Base-by-base conservation (phyloP, 2,797 vertebrate genomes). In the Hippocampus kuda region DNA sequence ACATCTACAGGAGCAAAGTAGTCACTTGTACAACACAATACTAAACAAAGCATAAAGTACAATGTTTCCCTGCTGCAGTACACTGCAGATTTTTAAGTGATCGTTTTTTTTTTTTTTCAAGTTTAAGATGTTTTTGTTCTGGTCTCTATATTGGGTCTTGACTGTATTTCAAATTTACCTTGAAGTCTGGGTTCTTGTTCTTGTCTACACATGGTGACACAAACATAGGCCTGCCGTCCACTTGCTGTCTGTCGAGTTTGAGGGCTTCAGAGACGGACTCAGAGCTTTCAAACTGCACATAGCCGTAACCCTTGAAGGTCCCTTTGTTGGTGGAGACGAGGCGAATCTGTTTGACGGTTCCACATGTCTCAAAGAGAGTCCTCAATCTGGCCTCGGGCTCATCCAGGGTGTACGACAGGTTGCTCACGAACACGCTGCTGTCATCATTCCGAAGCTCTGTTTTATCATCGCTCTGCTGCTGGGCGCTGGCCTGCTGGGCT, bases 201-300 rank as follows among this genome's bases (percentile, higher is more conserved):
- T 99, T 99, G 83, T 99, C 95, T 3, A 99, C 91, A 70, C 95
- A 98, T 0, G 96, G 97, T 0, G 97, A 99, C 12, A 99, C 95
- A 70, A 95, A 99, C 94, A 99, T 95, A 0, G 96, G 97, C 76
- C 97, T 91, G 16, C 94, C 94, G 4, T 93, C 94, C 63, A 99
- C 81, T 0, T 87, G 87, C 48, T 75, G 89, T 15, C 97, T 90
- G 79, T 99, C 97, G 79, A 98, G 68, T 75, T 89, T 88, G 71
- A 99, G 87, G 0, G 96, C 97, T 61, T 91, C 91, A 0, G 81
- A 13, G 1, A 93, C 93, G 0, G 92, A 85, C 44, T 85, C 83
- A 9, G 86, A 81, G 0, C 94, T 91, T 71, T 88, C 86, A 74
- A 99, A 99, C 79, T 98, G 92, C 20, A 99, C 89, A 0, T 99